A percentile compares a stretch with the other conserved stretches of the same genome.
Evolutionary conservation across 1,140 invertebrate species (phyloP).

Genomic region (Anagrus nilaparvatae): DNA sequence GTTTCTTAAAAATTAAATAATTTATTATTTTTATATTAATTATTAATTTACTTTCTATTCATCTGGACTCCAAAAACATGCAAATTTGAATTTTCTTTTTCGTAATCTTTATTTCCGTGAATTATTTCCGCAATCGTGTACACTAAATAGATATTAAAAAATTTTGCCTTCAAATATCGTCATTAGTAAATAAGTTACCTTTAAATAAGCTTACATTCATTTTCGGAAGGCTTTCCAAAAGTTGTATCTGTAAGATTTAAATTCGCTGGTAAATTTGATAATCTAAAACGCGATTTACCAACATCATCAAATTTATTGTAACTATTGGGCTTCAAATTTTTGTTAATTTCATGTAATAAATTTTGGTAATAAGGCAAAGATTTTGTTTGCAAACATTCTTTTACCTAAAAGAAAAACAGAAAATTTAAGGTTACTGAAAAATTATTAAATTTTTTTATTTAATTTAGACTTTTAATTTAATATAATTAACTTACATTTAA

Average conservation of each 20-base stretch:
- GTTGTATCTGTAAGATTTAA: conserved; percentile 20
- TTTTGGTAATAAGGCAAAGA: conserved; percentile 17
- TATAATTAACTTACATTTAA: no score
- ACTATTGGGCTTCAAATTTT: conserved; percentile 20
- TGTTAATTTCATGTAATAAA: conserved; percentile 21
- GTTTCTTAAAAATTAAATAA: neutral
- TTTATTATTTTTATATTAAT: neutral
- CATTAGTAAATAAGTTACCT: neutral
- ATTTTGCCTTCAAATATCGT: neutral
- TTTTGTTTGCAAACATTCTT: conserved; percentile 19
- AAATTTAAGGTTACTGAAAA: no score
- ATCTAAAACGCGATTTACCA: conserved; percentile 18
- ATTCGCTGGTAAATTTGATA: conserved; percentile 20
- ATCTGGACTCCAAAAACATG: neutral
- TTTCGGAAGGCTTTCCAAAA: conserved; percentile 17
- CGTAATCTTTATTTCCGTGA: conserved; percentile 2
- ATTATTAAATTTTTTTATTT: no score
- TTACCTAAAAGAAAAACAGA: conserved; percentile 21
- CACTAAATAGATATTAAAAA: conserved; percentile 8
- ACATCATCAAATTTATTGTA: conserved; percentile 23
- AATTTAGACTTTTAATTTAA: no score
- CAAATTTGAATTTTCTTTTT: neutral
- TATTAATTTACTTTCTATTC: neutral
- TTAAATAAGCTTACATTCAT: conserved; percentile 12
- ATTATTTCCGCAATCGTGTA: conserved; percentile 10